Conservation (phyloP, 2,797 vertebrate species). For the Pipistrellus nathusii region DNA sequence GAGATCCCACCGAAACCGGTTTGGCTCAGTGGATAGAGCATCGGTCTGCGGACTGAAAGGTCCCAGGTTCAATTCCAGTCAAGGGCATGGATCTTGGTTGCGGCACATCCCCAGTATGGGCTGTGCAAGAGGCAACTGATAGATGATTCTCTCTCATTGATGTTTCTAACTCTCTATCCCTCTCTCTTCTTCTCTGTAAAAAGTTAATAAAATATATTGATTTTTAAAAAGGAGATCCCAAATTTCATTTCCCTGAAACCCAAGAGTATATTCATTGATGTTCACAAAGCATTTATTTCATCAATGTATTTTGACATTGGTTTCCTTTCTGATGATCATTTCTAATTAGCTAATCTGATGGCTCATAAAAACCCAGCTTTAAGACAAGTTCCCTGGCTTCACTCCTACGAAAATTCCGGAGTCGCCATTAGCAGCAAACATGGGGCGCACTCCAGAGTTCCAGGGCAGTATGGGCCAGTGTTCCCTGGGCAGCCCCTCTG, state of each 20-base stretch:
- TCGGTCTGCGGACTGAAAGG: no score
- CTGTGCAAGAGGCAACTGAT: no score
- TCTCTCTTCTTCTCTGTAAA: no score
- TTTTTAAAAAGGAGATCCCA: neutral
- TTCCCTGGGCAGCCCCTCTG: neutral
- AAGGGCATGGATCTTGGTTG: no score
- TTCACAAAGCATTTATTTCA: neutral
- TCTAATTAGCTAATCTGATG: neutral
- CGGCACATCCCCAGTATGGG: no score
- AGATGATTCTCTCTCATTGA: no score
- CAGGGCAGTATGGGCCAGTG: neutral
- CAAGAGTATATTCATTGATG: neutral
- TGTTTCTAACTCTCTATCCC: no score
- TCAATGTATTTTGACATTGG: neutral
- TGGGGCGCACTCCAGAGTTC: neutral
- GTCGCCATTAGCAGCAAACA: neutral
- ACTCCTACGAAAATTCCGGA: neutral
- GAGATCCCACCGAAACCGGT: no score
- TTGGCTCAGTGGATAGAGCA: no score
- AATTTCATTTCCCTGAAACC: neutral
- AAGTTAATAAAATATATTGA: no score
- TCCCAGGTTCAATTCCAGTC: no score
- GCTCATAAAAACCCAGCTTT: neutral
- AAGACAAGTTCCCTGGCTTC: neutral
- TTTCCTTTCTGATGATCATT: slow-evolving; percentile 20